phyloP scores from a whole-genome alignment of 2,113 vertebrate species.

The Callionymus lyra region DNA sequence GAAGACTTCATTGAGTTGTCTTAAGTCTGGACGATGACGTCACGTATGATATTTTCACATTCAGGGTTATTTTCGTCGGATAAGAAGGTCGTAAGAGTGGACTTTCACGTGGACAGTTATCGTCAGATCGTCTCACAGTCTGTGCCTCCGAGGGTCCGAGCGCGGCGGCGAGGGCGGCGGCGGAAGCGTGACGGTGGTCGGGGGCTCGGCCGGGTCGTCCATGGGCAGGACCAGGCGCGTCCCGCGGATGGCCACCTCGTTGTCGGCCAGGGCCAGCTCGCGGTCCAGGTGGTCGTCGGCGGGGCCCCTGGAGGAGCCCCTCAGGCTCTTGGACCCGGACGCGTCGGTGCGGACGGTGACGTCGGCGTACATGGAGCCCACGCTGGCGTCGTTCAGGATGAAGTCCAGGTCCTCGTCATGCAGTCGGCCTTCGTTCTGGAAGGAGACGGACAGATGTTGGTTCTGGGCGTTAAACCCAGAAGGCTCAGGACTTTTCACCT shows the following conservation, averaged over 20 bases:
- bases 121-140: slow-evolving; percentile 42
- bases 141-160: slow-evolving; percentile 47
- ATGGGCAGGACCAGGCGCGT: slow-evolving; percentile 84
- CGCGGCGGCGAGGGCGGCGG: slow-evolving; percentile 53
- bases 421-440: slow-evolving; percentile 83
- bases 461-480: no score
- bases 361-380: slow-evolving; percentile 84
- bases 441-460: not conserved
- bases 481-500: no score
- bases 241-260: slow-evolving; percentile 81
- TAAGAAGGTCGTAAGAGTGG: no score
- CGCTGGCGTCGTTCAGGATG: slow-evolving; percentile 80
- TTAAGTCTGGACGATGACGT: no score
- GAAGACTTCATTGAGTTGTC: no score
- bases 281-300: slow-evolving; percentile 74
- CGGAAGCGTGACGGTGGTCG: slow-evolving; percentile 53
- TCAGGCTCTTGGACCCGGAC: slow-evolving; percentile 41
- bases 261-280: slow-evolving; percentile 75
- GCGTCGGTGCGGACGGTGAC: slow-evolving; percentile 77
- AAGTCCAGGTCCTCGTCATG: slow-evolving; percentile 87
- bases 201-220: slow-evolving; percentile 77
- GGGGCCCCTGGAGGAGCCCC: slow-evolving; percentile 12
- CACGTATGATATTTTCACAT: no score
- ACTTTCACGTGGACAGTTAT: not conserved
- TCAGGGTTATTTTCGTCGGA: no score